Base-by-base conservation (phyloP, 2,797 vertebrate genomes). In the Nannoperca obscura region DNA sequence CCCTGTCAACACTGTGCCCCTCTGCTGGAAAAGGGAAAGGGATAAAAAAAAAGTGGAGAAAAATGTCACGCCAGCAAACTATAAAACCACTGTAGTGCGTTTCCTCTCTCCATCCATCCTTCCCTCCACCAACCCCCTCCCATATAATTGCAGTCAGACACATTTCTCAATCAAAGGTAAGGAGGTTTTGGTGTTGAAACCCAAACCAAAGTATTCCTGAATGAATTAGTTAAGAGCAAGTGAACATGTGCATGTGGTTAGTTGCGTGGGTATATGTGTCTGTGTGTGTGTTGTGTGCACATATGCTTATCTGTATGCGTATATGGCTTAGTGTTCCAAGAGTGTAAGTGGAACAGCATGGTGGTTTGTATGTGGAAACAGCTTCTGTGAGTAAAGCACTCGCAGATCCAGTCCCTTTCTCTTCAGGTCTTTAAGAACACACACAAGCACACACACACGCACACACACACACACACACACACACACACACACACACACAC, bases 241-340 rank as follows among this genome's bases (percentile, higher is more conserved):
- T 74, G 92, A 94, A 96, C 95, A 95, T 95, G 91, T 95, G 95
- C 91, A 93, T 94, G 94, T 93, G 95, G 94, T 95, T 95, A 93
- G 87, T 81, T 74, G 65, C 63, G 30, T 59, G 64, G 36, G 44
- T 59, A 50, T 38, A 24, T 47, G n/a, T 47, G 40, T 80, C 57
- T 81, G 30, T 67, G 72, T 83, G 76, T 71, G 71, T 57, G 71
- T 67, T 66, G 71, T 71, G 84, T 74, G 71, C 34, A 68, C 53
- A 78, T 85, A 80, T 88, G 90, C 91, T 89, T 92, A 91, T 93
- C 89, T 90, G 83, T 84, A 88, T 89, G 88, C 59, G 71, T 91
- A 84, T 84, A 86, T 88, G 78, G 83, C 85, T 89, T 82, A 81
- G 85, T 86, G 65, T 92, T 92, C 90, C 91, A 93, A 73, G 74